phyloP scores from a whole-genome alignment of 1,140 invertebrate genomes.

The Ectropis grisescens region DNA sequence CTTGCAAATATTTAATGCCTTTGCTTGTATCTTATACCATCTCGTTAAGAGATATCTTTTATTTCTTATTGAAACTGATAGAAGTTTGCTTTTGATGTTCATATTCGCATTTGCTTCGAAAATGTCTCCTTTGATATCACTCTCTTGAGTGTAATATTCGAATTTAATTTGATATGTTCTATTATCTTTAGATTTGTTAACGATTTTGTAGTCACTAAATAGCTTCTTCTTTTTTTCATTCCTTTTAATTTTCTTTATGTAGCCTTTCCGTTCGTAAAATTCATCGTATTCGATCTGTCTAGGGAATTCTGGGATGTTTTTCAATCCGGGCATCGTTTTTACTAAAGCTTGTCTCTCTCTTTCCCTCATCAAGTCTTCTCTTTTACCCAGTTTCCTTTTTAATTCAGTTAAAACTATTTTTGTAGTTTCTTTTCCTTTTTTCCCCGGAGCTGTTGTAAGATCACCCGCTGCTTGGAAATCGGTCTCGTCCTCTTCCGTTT shows the following conservation, averaged over 20 bases:
- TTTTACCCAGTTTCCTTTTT: constrained; percentile 52
- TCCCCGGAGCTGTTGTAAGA: constrained; percentile 41
- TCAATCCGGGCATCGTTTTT: constrained; percentile 60
- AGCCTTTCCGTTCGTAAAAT: constrained; percentile 31
- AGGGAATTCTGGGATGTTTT: constrained; percentile 54
- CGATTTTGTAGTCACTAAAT: constrained; percentile 22
- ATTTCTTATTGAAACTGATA: constrained; percentile 19
- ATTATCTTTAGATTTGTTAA: constrained; percentile 3
- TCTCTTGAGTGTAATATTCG: constrained; percentile 23
- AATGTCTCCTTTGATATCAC: constrained; percentile 19
- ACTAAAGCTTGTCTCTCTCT: constrained; percentile 55
- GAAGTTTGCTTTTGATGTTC: constrained; percentile 22
- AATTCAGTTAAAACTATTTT: constrained; percentile 49
- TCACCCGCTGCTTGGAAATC: constrained; percentile 21
- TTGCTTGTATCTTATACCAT: constrained; percentile 22
- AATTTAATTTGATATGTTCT: constrained; percentile 23
- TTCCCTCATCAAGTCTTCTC: constrained; percentile 61
- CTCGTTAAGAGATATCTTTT: constrained; percentile 18
- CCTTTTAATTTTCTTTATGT: constrained; percentile 27
- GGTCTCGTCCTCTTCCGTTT: constrained; percentile 43
- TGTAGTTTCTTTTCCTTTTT: constrained; percentile 41
- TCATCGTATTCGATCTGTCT: constrained; percentile 52
- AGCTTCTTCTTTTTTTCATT: constrained; percentile 8
- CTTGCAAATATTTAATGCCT: constrained; percentile 8
- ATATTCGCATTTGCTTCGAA: constrained; percentile 28